phyloP scores from a whole-genome alignment of 1,140 invertebrate genomes.

The Hetaerina americana region DNA sequence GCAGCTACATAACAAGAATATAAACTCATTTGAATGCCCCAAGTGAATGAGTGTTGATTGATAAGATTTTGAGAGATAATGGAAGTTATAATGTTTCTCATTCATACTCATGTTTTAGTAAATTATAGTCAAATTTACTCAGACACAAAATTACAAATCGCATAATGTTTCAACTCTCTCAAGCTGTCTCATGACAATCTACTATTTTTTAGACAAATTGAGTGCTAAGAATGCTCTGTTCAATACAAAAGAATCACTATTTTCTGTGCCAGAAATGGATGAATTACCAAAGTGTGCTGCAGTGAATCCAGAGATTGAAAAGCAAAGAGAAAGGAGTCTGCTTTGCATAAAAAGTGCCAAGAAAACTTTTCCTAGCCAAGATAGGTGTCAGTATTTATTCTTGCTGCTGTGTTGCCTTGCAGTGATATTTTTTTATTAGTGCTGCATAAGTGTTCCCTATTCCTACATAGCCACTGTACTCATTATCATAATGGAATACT shows the following conservation, averaged over 20 bases:
- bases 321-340: neutral
- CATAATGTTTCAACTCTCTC: too few relatives aligned
- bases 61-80: too few relatives aligned
- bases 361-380: neutral
- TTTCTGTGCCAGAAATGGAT: neutral
- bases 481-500: neutral
- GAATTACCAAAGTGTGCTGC: neutral
- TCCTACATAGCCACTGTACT: neutral
- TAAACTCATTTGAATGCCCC: too few relatives aligned
- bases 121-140: too few relatives aligned
- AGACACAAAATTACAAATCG: too few relatives aligned
- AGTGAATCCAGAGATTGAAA: neutral
- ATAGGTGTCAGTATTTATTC: neutral
- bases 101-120: neutral
- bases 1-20: too few relatives aligned
- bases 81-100: too few relatives aligned
- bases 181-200: neutral
- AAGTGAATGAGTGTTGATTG: too few relatives aligned
- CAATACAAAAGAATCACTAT: neutral
- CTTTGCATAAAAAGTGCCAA: neutral
- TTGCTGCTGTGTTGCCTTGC: neutral
- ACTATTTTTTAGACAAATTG: neutral
- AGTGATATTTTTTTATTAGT: slow-evolving; percentile 1
- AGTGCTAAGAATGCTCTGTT: too few relatives aligned
- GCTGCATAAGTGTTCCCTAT: neutral